Percentiles rank a stretch among this genome's conserved stretches.
These are phyloP conservation scores for Maconellicoccus hirsutus DNA, from an alignment of 1,140 invertebrate genomes.

Conservation along the genomic window DNA sequence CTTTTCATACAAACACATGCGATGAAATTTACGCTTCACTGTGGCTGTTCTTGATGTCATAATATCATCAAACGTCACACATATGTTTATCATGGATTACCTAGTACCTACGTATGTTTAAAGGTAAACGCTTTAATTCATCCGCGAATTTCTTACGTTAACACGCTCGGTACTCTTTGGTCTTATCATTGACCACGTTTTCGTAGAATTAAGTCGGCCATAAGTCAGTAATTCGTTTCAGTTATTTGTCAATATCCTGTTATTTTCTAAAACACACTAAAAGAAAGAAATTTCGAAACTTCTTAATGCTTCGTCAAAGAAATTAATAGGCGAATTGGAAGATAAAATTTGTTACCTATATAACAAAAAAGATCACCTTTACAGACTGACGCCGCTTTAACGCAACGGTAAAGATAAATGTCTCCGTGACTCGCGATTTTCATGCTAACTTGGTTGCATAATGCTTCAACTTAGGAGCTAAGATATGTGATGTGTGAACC, in stretches of 20 bases:
- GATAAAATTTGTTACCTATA: no score
- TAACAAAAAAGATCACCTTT: no score
- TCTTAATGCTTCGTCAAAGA: not conserved
- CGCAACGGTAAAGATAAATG: not conserved
- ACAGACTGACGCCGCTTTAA: no score
- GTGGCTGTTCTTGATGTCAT: not conserved
- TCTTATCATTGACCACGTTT: not conserved
- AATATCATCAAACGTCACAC: not conserved
- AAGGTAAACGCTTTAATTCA: constrained; percentile 5
- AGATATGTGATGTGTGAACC: no score
- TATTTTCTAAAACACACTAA: not conserved
- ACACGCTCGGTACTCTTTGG: not conserved
- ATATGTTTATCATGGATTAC: not conserved
- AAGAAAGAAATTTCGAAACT: not conserved
- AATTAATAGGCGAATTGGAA: not conserved
- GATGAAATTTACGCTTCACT: not conserved
- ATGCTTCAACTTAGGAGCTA: no score
- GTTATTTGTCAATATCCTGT: not conserved
- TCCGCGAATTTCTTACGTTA: not conserved
- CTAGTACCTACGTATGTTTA: not conserved
- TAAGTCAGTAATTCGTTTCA: not conserved
- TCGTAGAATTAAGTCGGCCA: not conserved
- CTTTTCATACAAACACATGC: not conserved
- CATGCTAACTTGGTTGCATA: not conserved
- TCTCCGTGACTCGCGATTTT: constrained; percentile 2